Evolutionary conservation across 2,797 vertebrate species (phyloP).

Genomic region (Fratercula arctica): DNA sequence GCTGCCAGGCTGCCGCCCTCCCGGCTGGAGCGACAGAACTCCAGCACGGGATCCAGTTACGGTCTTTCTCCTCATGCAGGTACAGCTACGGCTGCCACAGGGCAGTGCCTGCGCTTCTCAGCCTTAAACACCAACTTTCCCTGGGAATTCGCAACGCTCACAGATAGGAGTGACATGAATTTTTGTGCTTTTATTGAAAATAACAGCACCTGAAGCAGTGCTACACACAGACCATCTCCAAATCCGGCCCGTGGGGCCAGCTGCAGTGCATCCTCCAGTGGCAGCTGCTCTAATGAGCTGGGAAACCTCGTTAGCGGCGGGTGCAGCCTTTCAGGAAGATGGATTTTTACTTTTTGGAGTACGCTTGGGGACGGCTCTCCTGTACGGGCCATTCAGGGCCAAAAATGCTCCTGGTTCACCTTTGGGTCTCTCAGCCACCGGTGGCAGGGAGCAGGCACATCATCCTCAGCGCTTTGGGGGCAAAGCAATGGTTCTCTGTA

Average conservation of each 20-base stretch:
- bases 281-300: neutral
- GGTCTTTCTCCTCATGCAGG: fast-evolving
- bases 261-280: neutral
- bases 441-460: neutral
- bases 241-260: neutral
- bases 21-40: fast-evolving
- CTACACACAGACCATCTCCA: neutral
- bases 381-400: neutral
- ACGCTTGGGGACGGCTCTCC: neutral
- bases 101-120: fast-evolving
- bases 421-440: neutral
- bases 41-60: fast-evolving
- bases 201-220: fast-evolving
- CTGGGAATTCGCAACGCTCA: fast-evolving
- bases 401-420: neutral
- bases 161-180: fast-evolving
- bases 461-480: neutral
- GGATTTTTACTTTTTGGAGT: neutral
- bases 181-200: fast-evolving
- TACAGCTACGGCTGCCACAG: fast-evolving
- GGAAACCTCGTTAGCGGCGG: neutral
- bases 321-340: neutral
- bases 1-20: neutral
- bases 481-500: neutral
- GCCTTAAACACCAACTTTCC: neutral